Evolutionary conservation across 2,797 vertebrate genomes (phyloP).

Genomic region (Kryptolebias ocellatus): DNA sequence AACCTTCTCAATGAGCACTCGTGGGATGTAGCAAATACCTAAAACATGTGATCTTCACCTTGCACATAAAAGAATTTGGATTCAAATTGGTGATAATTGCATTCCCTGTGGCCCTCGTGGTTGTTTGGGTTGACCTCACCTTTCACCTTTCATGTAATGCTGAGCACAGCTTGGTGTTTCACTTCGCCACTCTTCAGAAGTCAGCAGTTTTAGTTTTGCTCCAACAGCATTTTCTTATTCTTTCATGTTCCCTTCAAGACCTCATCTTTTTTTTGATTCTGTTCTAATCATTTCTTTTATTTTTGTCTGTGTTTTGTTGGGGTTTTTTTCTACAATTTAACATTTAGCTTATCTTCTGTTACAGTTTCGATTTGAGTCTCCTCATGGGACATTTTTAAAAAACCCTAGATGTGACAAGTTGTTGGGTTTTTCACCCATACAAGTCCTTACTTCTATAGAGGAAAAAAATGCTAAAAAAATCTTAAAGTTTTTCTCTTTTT

Average conservation of each 20-base stretch:
- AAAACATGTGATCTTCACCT: conserved; percentile 14
- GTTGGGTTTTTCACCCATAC: neutral
- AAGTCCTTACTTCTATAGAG: neutral
- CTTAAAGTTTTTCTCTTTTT: neutral
- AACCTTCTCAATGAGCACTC: conserved; percentile 39
- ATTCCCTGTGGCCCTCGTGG: conserved; percentile 3
- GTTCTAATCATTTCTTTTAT: conserved; percentile 2
- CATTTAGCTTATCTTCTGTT: conserved; percentile 4
- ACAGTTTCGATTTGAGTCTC: conserved; percentile 9
- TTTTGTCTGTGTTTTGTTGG: neutral
- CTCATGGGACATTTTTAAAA: neutral
- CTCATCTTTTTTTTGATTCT: neutral
- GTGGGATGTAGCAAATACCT: conserved; percentile 17
- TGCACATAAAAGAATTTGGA: conserved; percentile 19
- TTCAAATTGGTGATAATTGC: conserved; percentile 34
- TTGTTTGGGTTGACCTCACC: conserved; percentile 43
- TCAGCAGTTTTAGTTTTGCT: conserved; percentile 60
- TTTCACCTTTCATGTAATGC: conserved; percentile 48
- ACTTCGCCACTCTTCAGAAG: conserved; percentile 16
- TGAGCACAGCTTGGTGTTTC: conserved; percentile 31
- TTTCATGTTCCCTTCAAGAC: conserved; percentile 13
- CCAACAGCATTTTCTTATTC: conserved; percentile 43
- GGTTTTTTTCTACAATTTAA: neutral
- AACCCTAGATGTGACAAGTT: neutral
- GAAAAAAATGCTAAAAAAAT: neutral